Evolutionary conservation across 2,888 invertebrate genomes (phyloP), one percentile per base, ranked within the genome.

Genomic region (Drosophila fulvimacula): DNA sequence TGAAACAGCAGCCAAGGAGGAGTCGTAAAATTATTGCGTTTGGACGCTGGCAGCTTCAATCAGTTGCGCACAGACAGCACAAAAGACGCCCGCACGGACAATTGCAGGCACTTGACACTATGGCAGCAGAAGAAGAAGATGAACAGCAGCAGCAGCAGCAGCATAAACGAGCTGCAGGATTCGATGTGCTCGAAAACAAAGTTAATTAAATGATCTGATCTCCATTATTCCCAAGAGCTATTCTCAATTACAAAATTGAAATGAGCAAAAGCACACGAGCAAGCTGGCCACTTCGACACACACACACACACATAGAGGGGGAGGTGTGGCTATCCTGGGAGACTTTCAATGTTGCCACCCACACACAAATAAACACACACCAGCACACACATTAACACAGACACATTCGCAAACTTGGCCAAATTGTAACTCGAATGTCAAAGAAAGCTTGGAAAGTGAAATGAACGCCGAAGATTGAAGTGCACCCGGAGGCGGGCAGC

Each of bases 181-280:
- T 73, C 65, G 68, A 82, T 88, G 83, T 82, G 79, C 83, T 82
- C 79, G 89, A 88, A 80, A 85, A 82, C 81, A 90, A 91, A 91
- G 85, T 90, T 91, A 91, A 91, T 91, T 91, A 91, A 91, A 90
- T 90, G 90, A 90, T 91, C 87, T 86, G 89, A 91, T 91, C 91
- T 90, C 83, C 83, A 88, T 90, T 90, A 89, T 89, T 79, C 88
- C 89, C 86, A 86, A 87, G 87, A 82, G 90, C 83, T 85, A 90
- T 88, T 89, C 91, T 88, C 88, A 90, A 89, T 91, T 91, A 91
- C 88, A 83, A 89, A 90, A 91, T 90, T 89, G 88, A 90, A 91
- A 83, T 90, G 90, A 91, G 82, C 87, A 82, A 79, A 70, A 68
- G 62, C 69, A 69, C 69, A 73, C 63, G 41, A 63, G 27, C 15